Base-by-base conservation (phyloP, 92 coral and sea anemone genomes). In the Blastomussa wellsi region DNA sequence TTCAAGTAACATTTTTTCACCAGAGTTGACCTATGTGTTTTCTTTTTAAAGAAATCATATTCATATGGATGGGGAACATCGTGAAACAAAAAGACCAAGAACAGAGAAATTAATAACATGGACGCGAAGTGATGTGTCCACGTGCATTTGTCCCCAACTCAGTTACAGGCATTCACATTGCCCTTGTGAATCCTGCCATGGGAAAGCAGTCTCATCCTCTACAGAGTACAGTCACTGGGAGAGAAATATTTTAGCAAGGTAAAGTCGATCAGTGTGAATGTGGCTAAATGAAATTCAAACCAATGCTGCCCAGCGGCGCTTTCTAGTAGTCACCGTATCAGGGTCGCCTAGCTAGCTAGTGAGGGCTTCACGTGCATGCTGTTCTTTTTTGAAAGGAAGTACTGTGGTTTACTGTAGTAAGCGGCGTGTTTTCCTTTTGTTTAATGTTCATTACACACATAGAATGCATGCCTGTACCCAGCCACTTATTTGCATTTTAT, bases 221-320 rank as follows among this genome's bases (percentile, higher is more conserved):
- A 86, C 84, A 19, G 89, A 86, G 84, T 78, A 77, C 55, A 77
- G 78, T 59, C 89, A 86, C 78, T 86, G 84, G 89, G 84, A 86
- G 69, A 86, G 72, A 86, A 78, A 53, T n/a, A 44, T 70, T 67
- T 78, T 70, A 78, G 66, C 77, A 28, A 79, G 72, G 84, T 72
- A n/a, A 83, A 32, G 53, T 59, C 32, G n/a, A n/a, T 59, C 44
- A 41, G 44, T 41, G 44, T 41, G 7, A 7, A 41, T 41, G 44
- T 41, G 44, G 4, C 7, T 41, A 41, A 41, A 41, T 41, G 44
- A 7, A 41, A 41, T 41, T 41, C 7, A 41, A 41, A 41, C 44
- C 44, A 41, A 41, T 41, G 44, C 44, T 41, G 44, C 4, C 44
- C 44, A 41, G 44, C 44, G 44, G 44, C 44, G 4, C 44, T 41